A percentile compares a stretch with the other conserved stretches of the same genome.
These are phyloP conservation scores for Thymelicus acteon DNA, from an alignment of 2,888 invertebrate species.

Conservation along the genomic window DNA sequence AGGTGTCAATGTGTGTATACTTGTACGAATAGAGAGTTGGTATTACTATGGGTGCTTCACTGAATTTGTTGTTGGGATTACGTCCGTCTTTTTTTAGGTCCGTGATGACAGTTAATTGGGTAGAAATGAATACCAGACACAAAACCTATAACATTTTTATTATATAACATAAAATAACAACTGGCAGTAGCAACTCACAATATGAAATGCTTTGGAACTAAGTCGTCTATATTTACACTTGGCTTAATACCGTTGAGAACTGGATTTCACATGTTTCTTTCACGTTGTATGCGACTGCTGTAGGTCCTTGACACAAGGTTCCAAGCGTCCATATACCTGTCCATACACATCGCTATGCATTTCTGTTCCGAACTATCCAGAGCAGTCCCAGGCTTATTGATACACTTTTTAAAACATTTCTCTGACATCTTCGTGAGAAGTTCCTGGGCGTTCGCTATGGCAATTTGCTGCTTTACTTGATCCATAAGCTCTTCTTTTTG, in stretches of 20 bases:
- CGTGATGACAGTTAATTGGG: not conserved
- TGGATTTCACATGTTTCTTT: conserved; percentile 85
- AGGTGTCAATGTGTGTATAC: too few relatives aligned
- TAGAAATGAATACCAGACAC: conserved; percentile 6
- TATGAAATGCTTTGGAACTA: conserved; percentile 70
- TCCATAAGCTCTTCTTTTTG: conserved; percentile 96
- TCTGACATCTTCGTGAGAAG: conserved; percentile 98
- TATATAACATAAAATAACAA: conserved; percentile 73
- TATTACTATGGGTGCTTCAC: too few relatives aligned
- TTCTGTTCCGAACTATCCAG: conserved; percentile 96
- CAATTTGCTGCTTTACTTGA: conserved; percentile 97
- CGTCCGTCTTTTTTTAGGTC: too few relatives aligned
- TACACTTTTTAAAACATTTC: conserved; percentile 98
- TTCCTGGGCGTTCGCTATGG: conserved; percentile 97
- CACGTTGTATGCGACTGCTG: conserved; percentile 92
- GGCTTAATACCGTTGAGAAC: conserved; percentile 48
- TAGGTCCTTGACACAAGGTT: conserved; percentile 96
- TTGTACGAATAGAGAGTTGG: too few relatives aligned
- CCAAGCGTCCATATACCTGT: conserved; percentile 98
- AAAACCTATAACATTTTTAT: conserved; percentile 51
- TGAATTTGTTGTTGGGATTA: too few relatives aligned
- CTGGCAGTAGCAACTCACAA: conserved; percentile 57
- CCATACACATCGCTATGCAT: conserved; percentile 99
- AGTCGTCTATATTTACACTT: conserved; percentile 75
- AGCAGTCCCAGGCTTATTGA: conserved; percentile 94